These are phyloP conservation scores for Lathronympha strigana DNA, from an alignment of 2,888 invertebrate genomes.

Conservation along the genomic window DNA sequence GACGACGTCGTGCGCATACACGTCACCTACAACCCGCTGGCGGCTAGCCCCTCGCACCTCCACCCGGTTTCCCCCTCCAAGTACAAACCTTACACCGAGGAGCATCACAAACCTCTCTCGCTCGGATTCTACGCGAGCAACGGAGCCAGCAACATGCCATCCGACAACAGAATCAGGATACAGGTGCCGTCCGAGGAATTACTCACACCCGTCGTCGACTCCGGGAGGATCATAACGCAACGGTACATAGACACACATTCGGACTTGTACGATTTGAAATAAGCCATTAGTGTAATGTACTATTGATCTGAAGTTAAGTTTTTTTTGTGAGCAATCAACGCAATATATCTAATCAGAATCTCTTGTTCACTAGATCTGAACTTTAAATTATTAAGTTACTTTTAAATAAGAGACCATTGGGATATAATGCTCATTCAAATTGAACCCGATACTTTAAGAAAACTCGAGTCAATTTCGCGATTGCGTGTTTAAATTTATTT, in stretches of 20 bases:
- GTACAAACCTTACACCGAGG: constrained; percentile 66
- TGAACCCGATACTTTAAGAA: constrained; percentile 6
- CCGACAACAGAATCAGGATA: constrained; percentile 90
- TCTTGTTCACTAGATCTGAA: constrained; percentile 12
- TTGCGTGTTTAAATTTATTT: constrained; percentile 20
- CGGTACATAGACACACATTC: constrained; percentile 72
- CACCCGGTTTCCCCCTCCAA: constrained; percentile 78
- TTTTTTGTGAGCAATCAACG: not conserved
- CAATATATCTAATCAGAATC: constrained; percentile 16
- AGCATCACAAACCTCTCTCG: constrained; percentile 72
- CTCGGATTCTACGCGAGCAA: constrained; percentile 81
- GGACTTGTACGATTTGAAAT: constrained; percentile 74
- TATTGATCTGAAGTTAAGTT: constrained; percentile 35
- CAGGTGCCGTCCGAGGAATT: constrained; percentile 88
- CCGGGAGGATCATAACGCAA: constrained; percentile 79
- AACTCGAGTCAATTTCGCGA: constrained; percentile 27
- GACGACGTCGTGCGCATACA: constrained; percentile 90
- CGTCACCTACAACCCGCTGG: constrained; percentile 87
- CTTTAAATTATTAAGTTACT: constrained; percentile 8
- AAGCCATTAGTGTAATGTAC: constrained; percentile 45
- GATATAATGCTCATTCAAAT: constrained; percentile 10
- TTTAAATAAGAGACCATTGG: no score
- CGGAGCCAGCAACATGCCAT: constrained; percentile 79
- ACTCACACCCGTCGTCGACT: constrained; percentile 86
- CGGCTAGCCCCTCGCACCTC: constrained; percentile 81